Percentiles rank a stretch among this genome's conserved stretches.
Evolutionary conservation across 2,888 invertebrate genomes (phyloP).

Genomic region (Diaprepes abbreviatus): DNA sequence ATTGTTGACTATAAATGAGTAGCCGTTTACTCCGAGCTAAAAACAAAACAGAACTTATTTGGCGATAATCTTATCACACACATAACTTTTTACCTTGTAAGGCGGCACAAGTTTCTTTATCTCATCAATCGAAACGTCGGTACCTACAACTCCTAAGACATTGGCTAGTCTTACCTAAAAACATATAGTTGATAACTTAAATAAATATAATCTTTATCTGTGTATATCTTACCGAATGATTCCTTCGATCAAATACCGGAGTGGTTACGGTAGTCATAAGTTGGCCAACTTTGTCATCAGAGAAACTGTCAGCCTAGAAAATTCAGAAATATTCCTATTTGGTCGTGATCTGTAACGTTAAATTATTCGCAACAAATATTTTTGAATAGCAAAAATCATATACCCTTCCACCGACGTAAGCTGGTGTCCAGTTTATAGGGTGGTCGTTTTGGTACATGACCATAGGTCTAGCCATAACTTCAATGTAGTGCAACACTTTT

Average conservation of each 20-base stretch:
- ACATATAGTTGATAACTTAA: neutral
- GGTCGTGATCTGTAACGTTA: no score
- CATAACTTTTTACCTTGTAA: constrained; percentile 86
- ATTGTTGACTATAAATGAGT: constrained; percentile 97
- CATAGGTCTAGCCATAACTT: constrained; percentile 95
- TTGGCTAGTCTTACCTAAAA: constrained; percentile 87
- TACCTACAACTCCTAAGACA: constrained; percentile 96
- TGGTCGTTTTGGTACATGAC: constrained; percentile 94
- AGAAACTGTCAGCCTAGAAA: constrained; percentile 77
- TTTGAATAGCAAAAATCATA: constrained; percentile 60
- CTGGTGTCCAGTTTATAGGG: constrained; percentile 96
- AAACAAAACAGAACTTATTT: constrained; percentile 59
- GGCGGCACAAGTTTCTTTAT: constrained; percentile 95
- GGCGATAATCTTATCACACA: no score
- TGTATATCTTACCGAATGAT: constrained; percentile 78
- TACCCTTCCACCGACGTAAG: constrained; percentile 88
- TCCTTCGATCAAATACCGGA: constrained; percentile 94
- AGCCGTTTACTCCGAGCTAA: constrained; percentile 95
- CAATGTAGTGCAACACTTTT: constrained; percentile 94
- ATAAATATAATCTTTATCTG: neutral
- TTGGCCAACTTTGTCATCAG: constrained; percentile 80
- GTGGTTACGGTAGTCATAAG: constrained; percentile 94
- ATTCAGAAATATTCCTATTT: no score
- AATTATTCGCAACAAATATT: no score
- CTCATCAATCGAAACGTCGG: constrained; percentile 96